phyloP scores from a whole-genome alignment of 1,140 invertebrate species.

The Aphelenchoides fujianensis region DNA sequence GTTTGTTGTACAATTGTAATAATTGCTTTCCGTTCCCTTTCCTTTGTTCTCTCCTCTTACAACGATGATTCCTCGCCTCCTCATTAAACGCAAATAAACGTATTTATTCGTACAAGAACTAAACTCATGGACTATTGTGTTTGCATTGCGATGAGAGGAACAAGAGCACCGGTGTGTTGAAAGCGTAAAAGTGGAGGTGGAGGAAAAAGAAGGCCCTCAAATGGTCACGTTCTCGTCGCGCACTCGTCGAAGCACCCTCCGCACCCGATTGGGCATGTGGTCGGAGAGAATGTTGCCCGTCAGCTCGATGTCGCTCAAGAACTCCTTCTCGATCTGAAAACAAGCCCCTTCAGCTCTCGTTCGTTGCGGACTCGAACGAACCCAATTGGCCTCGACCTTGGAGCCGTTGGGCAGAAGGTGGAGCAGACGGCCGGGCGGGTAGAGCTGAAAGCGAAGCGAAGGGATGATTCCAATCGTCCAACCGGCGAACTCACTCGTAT shows the following conservation, averaged over 20 bases:
- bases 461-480: not conserved
- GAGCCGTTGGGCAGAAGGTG: slow-evolving; percentile 39
- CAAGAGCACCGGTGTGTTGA: not conserved
- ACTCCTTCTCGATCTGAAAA: slow-evolving; percentile 28
- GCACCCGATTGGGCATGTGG: slow-evolving; percentile 36
- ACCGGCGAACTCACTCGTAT: not conserved
- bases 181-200: no score
- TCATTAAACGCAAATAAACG: not conserved
- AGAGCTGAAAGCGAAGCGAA: slow-evolving; percentile 37
- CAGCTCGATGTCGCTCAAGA: slow-evolving; percentile 45
- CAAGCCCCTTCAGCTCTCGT: no score
- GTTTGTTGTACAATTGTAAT: no score
- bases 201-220: not conserved
- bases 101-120: not conserved
- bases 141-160: no score
- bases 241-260: slow-evolving; percentile 24
- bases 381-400: slow-evolving; percentile 33
- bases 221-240: slow-evolving; percentile 15
- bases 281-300: slow-evolving; percentile 37
- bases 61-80: not conserved
- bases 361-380: no score
- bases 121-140: no score
- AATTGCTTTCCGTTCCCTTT: no score
- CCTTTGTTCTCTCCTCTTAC: no score
- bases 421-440: slow-evolving; percentile 47